Evolutionary conservation across 2,113 vertebrate species (phyloP).

Genomic region (Odocoileus virginianus): DNA sequence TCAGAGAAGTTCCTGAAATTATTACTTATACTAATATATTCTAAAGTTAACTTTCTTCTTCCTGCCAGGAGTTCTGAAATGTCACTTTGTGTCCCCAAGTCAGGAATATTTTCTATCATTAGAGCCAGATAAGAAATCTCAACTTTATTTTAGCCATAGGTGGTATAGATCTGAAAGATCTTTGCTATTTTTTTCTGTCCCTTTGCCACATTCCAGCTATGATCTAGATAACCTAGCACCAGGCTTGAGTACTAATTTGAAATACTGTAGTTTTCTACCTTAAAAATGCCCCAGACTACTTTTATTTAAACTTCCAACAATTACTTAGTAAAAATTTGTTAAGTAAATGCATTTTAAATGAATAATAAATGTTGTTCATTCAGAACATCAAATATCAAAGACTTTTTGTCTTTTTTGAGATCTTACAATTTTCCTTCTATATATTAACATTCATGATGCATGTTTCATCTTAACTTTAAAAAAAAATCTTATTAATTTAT

Average conservation of each 20-base stretch:
- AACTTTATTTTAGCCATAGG: constrained; percentile 38
- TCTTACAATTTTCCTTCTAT: not conserved
- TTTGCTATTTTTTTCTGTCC: not conserved
- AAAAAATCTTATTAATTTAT: not conserved
- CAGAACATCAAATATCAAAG: not conserved
- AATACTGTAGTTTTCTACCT: not conserved
- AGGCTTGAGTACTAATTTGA: constrained; percentile 14
- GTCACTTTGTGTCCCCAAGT: not conserved
- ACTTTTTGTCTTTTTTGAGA: not conserved
- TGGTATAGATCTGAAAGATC: not conserved
- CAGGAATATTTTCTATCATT: constrained; percentile 30
- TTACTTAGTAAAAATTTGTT: not conserved
- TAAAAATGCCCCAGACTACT: not conserved
- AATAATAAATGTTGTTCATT: not conserved
- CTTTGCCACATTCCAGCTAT: constrained; percentile 20
- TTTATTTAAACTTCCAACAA: not conserved
- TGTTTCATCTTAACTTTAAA: constrained; percentile 7
- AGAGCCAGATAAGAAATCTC: constrained; percentile 1
- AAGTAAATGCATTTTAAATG: not conserved
- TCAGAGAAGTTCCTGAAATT: constrained; percentile 22
- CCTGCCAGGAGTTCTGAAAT: constrained; percentile 17
- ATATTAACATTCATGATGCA: not conserved
- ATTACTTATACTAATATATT: not conserved
- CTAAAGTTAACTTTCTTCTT: constrained; percentile 30
- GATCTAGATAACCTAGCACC: not conserved